Conservation (phyloP, 1,140 invertebrate species). For the Drosophila triauraria region DNA sequence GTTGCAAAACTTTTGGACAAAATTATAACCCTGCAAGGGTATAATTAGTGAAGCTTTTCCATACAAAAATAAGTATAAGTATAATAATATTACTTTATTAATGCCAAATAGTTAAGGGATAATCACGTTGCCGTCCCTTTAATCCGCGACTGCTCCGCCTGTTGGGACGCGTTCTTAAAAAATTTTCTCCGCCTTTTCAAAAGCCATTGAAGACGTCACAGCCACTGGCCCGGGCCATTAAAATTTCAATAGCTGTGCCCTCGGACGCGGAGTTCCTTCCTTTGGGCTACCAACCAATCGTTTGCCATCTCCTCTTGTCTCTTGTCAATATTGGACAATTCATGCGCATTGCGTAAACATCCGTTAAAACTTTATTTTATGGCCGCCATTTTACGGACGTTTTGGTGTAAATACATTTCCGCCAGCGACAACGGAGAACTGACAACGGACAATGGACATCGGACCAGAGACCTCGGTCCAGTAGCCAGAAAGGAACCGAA, state of each 20-base stretch:
- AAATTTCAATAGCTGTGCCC: constrained; percentile 66
- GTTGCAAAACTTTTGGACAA: no score
- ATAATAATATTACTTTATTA: background rate
- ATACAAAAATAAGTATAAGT: background rate
- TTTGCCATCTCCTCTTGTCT: constrained; percentile 65
- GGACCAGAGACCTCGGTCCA: constrained; percentile 17
- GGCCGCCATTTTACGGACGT: constrained; percentile 80
- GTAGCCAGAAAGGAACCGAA: constrained; percentile 35
- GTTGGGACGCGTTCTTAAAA: constrained; percentile 1
- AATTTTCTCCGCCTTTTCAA: constrained; percentile 8
- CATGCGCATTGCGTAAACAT: constrained; percentile 82
- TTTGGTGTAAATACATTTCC: constrained; percentile 82
- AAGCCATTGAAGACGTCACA: constrained; percentile 31
- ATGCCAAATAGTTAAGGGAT: background rate
- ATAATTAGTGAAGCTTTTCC: no score
- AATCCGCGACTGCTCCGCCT: background rate
- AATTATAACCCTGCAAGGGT: no score
- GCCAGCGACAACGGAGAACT: constrained; percentile 43
- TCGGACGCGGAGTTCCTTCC: constrained; percentile 32
- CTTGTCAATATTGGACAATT: constrained; percentile 82
- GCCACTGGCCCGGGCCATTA: constrained; percentile 59
- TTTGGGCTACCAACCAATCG: constrained; percentile 50
- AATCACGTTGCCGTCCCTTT: background rate
- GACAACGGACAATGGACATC: constrained; percentile 5
- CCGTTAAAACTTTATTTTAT: constrained; percentile 83